These are phyloP conservation scores for Drosophila bocqueti DNA, from an alignment of 1,140 invertebrate genomes.

Conservation along the genomic window DNA sequence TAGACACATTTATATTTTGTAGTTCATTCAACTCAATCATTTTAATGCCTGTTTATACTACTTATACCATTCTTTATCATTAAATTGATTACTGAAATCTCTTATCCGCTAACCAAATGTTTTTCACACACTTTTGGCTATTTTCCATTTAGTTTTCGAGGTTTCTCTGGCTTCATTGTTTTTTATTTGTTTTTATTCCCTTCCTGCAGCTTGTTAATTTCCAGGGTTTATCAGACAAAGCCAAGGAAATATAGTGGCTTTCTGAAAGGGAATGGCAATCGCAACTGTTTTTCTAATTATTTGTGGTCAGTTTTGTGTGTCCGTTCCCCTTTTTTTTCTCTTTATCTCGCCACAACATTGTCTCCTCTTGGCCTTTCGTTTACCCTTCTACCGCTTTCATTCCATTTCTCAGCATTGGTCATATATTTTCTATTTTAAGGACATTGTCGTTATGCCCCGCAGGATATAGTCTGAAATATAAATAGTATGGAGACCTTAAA, in stretches of 20 bases:
- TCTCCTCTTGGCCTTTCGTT: neutral
- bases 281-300: conserved; percentile 43
- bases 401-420: neutral
- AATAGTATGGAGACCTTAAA: no score
- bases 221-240: conserved; percentile 21
- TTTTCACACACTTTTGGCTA: conserved; percentile 5
- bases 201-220: conserved; percentile 24
- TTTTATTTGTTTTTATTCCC: neutral
- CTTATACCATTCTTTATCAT: conserved; percentile 13
- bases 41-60: neutral
- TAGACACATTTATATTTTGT: conserved; percentile 15
- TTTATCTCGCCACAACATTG: conserved; percentile 17
- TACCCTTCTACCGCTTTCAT: neutral
- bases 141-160: conserved; percentile 30
- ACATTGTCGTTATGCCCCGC: conserved; percentile 11
- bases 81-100: conserved; percentile 40
- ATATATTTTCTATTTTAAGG: conserved; percentile 25
- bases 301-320: conserved; percentile 18
- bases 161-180: conserved; percentile 6
- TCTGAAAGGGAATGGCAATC: neutral
- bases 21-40: conserved; percentile 26
- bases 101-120: neutral
- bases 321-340: neutral
- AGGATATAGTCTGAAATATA: neutral
- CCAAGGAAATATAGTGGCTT: neutral